Evolutionary conservation across 2,888 invertebrate genomes (phyloP).

Genomic region (Volucella inanis): DNA sequence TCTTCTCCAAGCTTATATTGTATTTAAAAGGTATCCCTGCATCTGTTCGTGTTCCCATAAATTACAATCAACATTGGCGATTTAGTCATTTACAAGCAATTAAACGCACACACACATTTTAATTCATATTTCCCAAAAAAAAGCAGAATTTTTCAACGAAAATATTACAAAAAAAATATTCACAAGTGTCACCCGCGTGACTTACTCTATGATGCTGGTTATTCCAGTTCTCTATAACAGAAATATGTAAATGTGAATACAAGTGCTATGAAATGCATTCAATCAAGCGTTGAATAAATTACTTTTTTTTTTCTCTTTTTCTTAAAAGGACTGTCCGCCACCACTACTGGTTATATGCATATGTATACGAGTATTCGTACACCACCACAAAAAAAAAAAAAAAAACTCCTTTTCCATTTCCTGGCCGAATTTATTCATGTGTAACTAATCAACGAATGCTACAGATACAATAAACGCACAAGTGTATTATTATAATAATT

Average conservation of each 20-base stretch:
- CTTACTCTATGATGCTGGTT: slow-evolving; percentile 65
- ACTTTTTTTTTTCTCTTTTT: slow-evolving; percentile 28
- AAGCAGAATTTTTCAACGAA: slow-evolving; percentile 19
- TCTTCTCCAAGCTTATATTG: neutral
- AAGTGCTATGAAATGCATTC: slow-evolving; percentile 66
- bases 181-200: slow-evolving; percentile 61
- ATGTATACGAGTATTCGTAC: slow-evolving; percentile 10
- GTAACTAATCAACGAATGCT: slow-evolving; percentile 72
- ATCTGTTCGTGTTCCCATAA: slow-evolving; percentile 63
- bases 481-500: slow-evolving; percentile 75
- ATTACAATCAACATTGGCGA: slow-evolving; percentile 57
- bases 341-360: slow-evolving; percentile 8
- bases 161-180: slow-evolving; percentile 52
- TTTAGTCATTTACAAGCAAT: slow-evolving; percentile 68
- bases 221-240: neutral
- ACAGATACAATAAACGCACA: slow-evolving; percentile 57
- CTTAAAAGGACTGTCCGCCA: slow-evolving; percentile 48
- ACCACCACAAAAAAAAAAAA: slow-evolving; percentile 6
- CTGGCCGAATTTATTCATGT: slow-evolving; percentile 70
- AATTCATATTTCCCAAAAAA: slow-evolving; percentile 22
- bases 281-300: slow-evolving; percentile 70
- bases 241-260: slow-evolving; percentile 67
- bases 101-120: slow-evolving; percentile 49
- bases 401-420: slow-evolving; percentile 35
- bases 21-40: slow-evolving; percentile 16